Evolutionary conservation across 1,140 invertebrate species (phyloP).

Genomic region (Agrypnia vestita): DNA sequence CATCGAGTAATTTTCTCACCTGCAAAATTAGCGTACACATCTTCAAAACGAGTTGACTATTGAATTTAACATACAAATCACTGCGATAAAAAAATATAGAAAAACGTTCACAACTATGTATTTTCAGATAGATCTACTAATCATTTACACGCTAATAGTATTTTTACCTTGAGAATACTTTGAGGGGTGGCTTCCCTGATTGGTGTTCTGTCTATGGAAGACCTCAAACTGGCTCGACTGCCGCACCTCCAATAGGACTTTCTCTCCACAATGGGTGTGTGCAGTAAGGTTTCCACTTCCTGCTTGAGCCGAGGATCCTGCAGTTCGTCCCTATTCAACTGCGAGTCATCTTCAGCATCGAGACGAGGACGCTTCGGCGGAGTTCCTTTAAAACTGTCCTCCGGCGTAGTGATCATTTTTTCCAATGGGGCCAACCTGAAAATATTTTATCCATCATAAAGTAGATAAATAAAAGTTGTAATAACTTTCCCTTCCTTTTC

Average conservation of each 20-base stretch:
- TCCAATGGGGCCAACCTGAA: constrained; percentile 34
- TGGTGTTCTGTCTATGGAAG: constrained; percentile 42
- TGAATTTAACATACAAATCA: too few species aligned
- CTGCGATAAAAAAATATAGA: too few species aligned
- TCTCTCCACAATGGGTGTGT: constrained; percentile 59
- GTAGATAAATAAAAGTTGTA: background rate
- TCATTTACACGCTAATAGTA: too few species aligned
- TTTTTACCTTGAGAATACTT: constrained; percentile 68
- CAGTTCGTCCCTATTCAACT: constrained; percentile 61
- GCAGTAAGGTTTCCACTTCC: constrained; percentile 65
- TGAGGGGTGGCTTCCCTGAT: constrained; percentile 65
- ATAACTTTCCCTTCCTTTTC: too few species aligned
- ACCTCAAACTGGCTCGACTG: constrained; percentile 60
- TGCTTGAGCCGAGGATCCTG: constrained; percentile 61
- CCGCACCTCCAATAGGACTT: constrained; percentile 61
- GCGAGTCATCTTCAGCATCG: constrained; percentile 50
- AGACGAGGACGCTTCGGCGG: constrained; percentile 64
- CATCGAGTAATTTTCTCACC: constrained; percentile 59
- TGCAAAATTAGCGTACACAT: constrained; percentile 2
- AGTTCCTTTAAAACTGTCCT: constrained; percentile 47
- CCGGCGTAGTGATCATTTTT: constrained; percentile 60
- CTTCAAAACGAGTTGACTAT: too few species aligned
- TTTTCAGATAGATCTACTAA: too few species aligned
- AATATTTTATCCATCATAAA: background rate
- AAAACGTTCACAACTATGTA: too few species aligned